Evolutionary conservation across 2,888 invertebrate genomes (phyloP).

Genomic region (Euzophera pinguis): DNA sequence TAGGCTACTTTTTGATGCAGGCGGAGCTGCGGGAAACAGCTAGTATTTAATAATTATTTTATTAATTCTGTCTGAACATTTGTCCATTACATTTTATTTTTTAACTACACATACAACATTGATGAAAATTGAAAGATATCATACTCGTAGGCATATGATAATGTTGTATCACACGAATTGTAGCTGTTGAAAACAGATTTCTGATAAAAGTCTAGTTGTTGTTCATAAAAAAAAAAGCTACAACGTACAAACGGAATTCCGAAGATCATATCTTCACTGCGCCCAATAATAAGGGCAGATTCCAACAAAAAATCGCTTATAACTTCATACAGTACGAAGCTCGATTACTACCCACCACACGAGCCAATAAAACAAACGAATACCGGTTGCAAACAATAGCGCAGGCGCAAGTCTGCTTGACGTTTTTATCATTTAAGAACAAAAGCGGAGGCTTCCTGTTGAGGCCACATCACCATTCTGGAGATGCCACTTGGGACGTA

Average conservation of each 20-base stretch:
- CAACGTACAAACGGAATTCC: background rate
- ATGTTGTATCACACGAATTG: too few species aligned
- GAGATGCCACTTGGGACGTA: constrained; percentile 40
- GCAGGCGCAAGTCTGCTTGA: constrained; percentile 63
- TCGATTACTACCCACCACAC: constrained; percentile 13
- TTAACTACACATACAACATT: too few species aligned
- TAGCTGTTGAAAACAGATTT: too few species aligned
- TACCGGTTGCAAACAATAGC: constrained; percentile 71
- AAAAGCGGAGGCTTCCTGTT: constrained; percentile 77
- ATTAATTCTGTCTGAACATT: too few species aligned
- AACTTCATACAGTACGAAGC: constrained; percentile 11
- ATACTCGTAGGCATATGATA: too few species aligned
- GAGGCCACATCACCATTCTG: constrained; percentile 67
- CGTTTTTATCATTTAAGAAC: constrained; percentile 78
- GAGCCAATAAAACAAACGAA: constrained; percentile 44
- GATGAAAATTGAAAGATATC: too few species aligned
- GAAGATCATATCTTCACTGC: background rate
- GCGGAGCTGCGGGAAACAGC: too few species aligned
- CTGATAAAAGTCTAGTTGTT: too few species aligned
- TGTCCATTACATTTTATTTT: too few species aligned
- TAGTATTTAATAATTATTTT: too few species aligned
- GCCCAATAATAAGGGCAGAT: background rate
- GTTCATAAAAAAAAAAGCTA: background rate
- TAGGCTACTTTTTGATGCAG: too few species aligned
- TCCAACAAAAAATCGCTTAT: constrained; percentile 11